A percentile compares a stretch with the other conserved stretches of the same genome.
These are phyloP conservation scores for Meloidogyne hapla DNA, from an alignment of 1,140 invertebrate species.

Conservation along the genomic window DNA sequence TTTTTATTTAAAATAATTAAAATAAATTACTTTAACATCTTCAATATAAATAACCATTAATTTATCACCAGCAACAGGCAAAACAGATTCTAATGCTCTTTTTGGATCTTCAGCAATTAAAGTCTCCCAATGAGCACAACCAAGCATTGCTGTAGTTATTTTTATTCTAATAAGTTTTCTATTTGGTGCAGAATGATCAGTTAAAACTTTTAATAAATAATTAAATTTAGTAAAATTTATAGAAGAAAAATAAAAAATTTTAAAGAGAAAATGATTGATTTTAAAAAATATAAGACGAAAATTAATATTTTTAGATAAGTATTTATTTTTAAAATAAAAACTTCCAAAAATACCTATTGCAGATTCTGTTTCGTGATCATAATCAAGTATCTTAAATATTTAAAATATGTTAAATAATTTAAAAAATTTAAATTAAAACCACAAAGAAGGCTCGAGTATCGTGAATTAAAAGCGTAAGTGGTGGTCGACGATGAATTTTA, in stretches of 20 bases:
- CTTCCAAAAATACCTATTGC: conserved; percentile 19
- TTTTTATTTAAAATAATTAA: background rate
- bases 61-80: conserved; percentile 79
- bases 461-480: conserved; percentile 69
- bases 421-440: conserved; percentile 7
- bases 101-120: conserved; percentile 80
- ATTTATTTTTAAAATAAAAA: no score
- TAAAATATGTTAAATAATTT: background rate
- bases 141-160: conserved; percentile 72
- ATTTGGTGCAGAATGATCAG: conserved; percentile 88
- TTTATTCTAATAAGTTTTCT: conserved; percentile 85
- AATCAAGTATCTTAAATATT: conserved; percentile 26
- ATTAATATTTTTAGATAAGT: no score
- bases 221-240: background rate
- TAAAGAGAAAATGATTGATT: no score
- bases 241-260: conserved; percentile 56
- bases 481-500: conserved; percentile 52
- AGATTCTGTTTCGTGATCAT: conserved; percentile 31
- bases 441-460: conserved; percentile 65
- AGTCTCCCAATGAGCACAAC: conserved; percentile 75
- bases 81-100: conserved; percentile 84
- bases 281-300: no score
- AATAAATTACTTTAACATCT: conserved; percentile 79
- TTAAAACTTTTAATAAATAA: conserved; percentile 74
- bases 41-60: conserved; percentile 85